A percentile compares a stretch with the other conserved stretches of the same genome.
These are phyloP conservation scores for Paraescarpia echinospica DNA, from an alignment of 1,140 invertebrate genomes.

Conservation along the genomic window DNA sequence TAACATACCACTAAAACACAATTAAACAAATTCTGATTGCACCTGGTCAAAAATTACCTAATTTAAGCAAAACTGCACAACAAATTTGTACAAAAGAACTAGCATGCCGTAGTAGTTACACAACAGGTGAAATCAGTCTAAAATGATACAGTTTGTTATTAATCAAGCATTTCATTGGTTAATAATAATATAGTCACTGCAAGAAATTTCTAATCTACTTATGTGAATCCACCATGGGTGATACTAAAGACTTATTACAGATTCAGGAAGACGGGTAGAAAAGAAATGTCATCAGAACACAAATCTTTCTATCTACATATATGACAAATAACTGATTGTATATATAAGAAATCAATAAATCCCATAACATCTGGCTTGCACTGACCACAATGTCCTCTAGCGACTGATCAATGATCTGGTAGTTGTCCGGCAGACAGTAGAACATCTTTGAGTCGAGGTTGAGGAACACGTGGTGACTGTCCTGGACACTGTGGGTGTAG, in stretches of 20 bases:
- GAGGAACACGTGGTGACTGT: conserved; percentile 96
- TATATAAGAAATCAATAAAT: neutral
- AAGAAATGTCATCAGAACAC: neutral
- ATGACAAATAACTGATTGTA: neutral
- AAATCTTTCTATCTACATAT: neutral
- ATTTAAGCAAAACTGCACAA: too few species aligned
- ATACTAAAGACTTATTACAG: neutral
- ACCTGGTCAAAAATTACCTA: too few species aligned
- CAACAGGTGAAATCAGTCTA: too few species aligned
- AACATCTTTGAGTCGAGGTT: conserved; percentile 97
- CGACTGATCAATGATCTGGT: conserved; percentile 99
- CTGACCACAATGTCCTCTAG: conserved; percentile 91
- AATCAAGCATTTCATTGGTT: neutral
- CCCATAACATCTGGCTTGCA: neutral
- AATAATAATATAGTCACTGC: neutral
- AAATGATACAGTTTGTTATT: too few species aligned
- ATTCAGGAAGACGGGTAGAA: neutral
- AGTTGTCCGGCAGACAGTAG: conserved; percentile 99
- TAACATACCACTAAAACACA: too few species aligned
- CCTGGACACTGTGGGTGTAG: conserved; percentile 96
- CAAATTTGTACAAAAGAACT: too few species aligned
- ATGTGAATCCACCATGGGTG: neutral
- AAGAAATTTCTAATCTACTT: neutral
- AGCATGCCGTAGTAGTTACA: too few species aligned
- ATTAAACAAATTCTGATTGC: too few species aligned